A percentile compares a stretch with the other conserved stretches of the same genome.
Evolutionary conservation across 2,888 invertebrate species (phyloP).

Genomic region (Geotrupes spiniger): DNA sequence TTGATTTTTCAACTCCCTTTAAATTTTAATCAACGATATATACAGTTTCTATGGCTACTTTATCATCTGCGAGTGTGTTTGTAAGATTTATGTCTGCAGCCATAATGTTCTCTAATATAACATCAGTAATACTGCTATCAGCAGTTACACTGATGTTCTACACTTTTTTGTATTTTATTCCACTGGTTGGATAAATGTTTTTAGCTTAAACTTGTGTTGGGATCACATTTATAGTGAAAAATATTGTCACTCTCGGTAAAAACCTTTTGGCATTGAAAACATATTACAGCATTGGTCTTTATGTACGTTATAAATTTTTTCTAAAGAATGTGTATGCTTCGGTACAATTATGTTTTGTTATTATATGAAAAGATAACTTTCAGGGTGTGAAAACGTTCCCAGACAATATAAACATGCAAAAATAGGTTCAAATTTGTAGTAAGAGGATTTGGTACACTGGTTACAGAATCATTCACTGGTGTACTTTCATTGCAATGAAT

Average conservation of each 20-base stretch:
- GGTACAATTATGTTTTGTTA: slow-evolving; percentile 77
- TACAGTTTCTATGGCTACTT: slow-evolving; percentile 23
- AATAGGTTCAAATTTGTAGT: slow-evolving; percentile 71
- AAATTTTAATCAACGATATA: slow-evolving; percentile 13
- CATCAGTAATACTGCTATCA: slow-evolving; percentile 31
- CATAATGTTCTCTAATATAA: slow-evolving; percentile 36
- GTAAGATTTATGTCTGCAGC: slow-evolving; percentile 30
- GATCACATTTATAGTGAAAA: slow-evolving; percentile 66
- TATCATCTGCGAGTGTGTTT: slow-evolving; percentile 25
- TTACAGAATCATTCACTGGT: slow-evolving; percentile 15
- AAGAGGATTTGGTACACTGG: slow-evolving; percentile 40
- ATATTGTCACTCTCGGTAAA: slow-evolving; percentile 76
- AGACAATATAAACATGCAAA: slow-evolving; percentile 78
- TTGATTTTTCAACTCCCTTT: slow-evolving; percentile 12
- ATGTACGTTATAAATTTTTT: slow-evolving; percentile 62
- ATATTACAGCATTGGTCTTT: slow-evolving; percentile 72
- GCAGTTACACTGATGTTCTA: slow-evolving; percentile 30
- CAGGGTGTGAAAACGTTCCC: slow-evolving; percentile 77
- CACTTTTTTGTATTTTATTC: slow-evolving; percentile 8
- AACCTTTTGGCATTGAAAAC: slow-evolving; percentile 76
- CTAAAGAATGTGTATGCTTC: slow-evolving; percentile 62
- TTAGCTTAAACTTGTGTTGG: not conserved
- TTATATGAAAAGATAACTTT: slow-evolving; percentile 74
- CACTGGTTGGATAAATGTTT: slow-evolving; percentile 5
- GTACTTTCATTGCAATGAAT: slow-evolving; percentile 54